phyloP scores from a whole-genome alignment of 2,797 vertebrate genomes.

The Silurus lanzhouensis region DNA sequence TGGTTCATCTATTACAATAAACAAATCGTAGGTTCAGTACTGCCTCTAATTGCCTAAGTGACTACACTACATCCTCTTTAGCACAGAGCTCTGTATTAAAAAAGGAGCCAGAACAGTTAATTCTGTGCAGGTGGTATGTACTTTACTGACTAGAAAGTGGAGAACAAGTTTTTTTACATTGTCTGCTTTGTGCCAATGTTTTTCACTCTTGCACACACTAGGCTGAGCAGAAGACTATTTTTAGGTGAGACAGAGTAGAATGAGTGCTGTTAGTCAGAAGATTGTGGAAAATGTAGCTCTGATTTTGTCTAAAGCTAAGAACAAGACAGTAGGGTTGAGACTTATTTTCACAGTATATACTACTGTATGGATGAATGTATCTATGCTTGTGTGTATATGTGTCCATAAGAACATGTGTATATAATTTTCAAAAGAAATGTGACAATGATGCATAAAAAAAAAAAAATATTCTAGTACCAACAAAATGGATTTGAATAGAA shows the following conservation, averaged over 20 bases:
- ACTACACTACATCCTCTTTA: conserved; percentile 59
- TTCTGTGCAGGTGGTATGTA: conserved; percentile 44
- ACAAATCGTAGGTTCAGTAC: conserved; percentile 44
- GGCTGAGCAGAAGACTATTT: conserved; percentile 51
- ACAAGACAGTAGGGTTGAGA: background rate
- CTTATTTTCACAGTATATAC: background rate
- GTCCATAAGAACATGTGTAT: background rate
- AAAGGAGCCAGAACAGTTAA: conserved; percentile 4
- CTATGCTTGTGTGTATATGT: no score
- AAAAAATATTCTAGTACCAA: no score
- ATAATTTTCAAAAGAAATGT: background rate
- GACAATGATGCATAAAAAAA: no score
- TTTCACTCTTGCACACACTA: conserved; percentile 24
- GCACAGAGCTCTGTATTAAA: conserved; percentile 59
- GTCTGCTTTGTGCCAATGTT: conserved; percentile 29
- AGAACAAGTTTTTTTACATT: conserved; percentile 26
- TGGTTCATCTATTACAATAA: conserved; percentile 24
- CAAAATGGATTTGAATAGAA: no score
- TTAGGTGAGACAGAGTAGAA: conserved; percentile 37
- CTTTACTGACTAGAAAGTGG: conserved; percentile 46
- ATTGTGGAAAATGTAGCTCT: conserved; percentile 45
- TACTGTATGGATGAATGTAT: background rate
- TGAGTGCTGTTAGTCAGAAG: conserved; percentile 49
- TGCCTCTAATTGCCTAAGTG: conserved; percentile 63
- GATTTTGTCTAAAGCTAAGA: conserved; percentile 48